Evolutionary conservation across 2,888 invertebrate species (phyloP), one percentile per base, ranked within the genome.

Genomic region (Therioaphis trifolii): DNA sequence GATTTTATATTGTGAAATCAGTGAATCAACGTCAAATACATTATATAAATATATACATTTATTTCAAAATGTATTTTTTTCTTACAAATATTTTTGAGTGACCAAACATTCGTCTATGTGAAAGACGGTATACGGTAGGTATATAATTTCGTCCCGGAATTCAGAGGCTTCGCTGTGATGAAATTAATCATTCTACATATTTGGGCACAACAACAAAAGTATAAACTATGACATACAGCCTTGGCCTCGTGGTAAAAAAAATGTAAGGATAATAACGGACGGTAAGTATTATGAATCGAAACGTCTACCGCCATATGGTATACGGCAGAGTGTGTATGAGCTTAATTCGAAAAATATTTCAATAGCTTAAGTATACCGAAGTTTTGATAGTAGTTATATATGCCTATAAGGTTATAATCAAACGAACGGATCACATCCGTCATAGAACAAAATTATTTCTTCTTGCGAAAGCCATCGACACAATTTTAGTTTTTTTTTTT

Each of bases 151-250:
- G 24, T 69, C 12, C 18, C 4, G 27, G 55, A 78, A 68, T 78
- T 69, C 2, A 40, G 68, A 35, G 3, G 40, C 18, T 78, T 68
- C 5, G 15, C 14, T 21, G 14, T 52, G 35, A 5, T 55, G 68
- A 78, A 68, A 78, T 78, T 55, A 78, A 78, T 68, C 40, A 35
- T 24, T 27, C n/a, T 24, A 49, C 77, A 18, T 78, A 78, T 69
- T 68, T 69, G 55, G 68, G 24, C n/a, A 78, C 55, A 69, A 18
- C 12, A 46, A 55, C 2, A 52, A 68, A 68, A 52, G 35, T 68
- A 55, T 14, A 76, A 46, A 66, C 2, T 66, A 40, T 52, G 52
- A 78, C 29, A 63, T 63, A 63, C 0, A 55, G 18, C 52, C 78
- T 52, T 68, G 68, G 52, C 27, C 43, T 76, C 61, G 12, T 18